A percentile compares a stretch with the other conserved stretches of the same genome.
Conservation (phyloP, 1,140 invertebrate genomes). For the Myzus persicae region DNA sequence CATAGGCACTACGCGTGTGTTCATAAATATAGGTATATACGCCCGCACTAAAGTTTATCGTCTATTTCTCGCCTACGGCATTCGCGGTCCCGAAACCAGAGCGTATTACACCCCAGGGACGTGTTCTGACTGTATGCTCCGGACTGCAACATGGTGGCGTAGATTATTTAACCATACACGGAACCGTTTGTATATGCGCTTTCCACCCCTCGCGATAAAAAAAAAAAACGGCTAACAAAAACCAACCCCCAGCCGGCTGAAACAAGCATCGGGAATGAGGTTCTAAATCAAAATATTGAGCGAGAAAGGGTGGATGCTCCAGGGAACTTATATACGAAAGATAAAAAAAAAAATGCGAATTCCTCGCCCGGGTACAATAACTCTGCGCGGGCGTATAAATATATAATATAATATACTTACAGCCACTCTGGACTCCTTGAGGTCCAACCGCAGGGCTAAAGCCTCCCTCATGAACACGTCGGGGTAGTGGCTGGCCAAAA, state of each 20-base stretch:
- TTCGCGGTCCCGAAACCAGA: slow-evolving; percentile 31
- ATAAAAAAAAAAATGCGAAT: slow-evolving; percentile 45
- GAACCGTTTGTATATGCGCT: slow-evolving; percentile 46
- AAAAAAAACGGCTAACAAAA: slow-evolving; percentile 32
- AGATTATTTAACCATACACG: slow-evolving; percentile 57
- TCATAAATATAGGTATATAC: background rate
- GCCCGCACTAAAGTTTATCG: slow-evolving; percentile 28
- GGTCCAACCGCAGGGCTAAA: slow-evolving; percentile 90
- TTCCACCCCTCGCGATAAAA: slow-evolving; percentile 26
- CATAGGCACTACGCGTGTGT: background rate
- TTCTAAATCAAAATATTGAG: slow-evolving; percentile 52
- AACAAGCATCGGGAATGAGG: slow-evolving; percentile 30
- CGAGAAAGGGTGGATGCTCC: slow-evolving; percentile 28
- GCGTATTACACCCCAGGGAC: slow-evolving; percentile 54
- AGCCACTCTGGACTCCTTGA: slow-evolving; percentile 97
- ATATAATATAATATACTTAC: slow-evolving; percentile 72
- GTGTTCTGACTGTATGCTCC: slow-evolving; percentile 27
- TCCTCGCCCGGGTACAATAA: slow-evolving; percentile 16
- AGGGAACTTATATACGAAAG: slow-evolving; percentile 47
- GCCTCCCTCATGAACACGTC: slow-evolving; percentile 99
- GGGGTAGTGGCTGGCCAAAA: slow-evolving; percentile 96
- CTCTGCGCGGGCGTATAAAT: background rate
- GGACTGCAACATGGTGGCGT: slow-evolving; percentile 46
- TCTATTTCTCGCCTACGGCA: slow-evolving; percentile 54
- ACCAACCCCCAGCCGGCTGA: background rate